Base-by-base conservation (phyloP, 2,888 invertebrate genomes). In the Drosophila longiperda region DNA sequence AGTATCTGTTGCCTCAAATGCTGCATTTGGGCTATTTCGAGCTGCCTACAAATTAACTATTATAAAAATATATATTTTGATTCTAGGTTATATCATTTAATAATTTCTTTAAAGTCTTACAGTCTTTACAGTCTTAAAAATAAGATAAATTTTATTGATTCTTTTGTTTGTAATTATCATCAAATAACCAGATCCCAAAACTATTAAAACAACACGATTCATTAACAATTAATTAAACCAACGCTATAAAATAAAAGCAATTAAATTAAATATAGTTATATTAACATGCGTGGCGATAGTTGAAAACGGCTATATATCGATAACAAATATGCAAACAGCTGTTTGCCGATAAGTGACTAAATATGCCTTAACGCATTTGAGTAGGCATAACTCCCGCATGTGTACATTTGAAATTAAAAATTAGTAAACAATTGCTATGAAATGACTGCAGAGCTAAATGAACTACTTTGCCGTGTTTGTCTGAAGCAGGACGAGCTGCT, bases 401-500 rank as follows among this genome's bases (percentile, higher is more conserved):
- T 29, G 29, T 0, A 49, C 7, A 3, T 58, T 75, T 50, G 5
- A 32, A 54, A 1, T 42, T 52, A 15, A 8, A 52, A 49, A 40
- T 20, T 32, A 32, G 32, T 36, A 38, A 65, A 32, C 42, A 26
- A 53, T 26, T 38, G 3, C 4, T 15, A 50, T n/a, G 33, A 61
- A 4, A 89, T 89, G 87, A 48, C 66, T 12, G 26, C 63, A 33
- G 52, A 72, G 12, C 33, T 83, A 5, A 77, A 74, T 12, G 91
- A 91, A 40, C 76, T 91, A 4, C 78, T 88, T 6, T 92, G 93
- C 52, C 89, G 92, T 5, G 91, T 91, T 20, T 93, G 92, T 49
- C 78, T 92, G 1, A 82, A 84, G 42, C 86, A 92, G 42, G 87
- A 91, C 15, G 88, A 92, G 42, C 65, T 91, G 1, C 75, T 92